These are phyloP conservation scores for Neuroterus valhalla DNA, from an alignment of 1,140 invertebrate genomes.

Conservation along the genomic window DNA sequence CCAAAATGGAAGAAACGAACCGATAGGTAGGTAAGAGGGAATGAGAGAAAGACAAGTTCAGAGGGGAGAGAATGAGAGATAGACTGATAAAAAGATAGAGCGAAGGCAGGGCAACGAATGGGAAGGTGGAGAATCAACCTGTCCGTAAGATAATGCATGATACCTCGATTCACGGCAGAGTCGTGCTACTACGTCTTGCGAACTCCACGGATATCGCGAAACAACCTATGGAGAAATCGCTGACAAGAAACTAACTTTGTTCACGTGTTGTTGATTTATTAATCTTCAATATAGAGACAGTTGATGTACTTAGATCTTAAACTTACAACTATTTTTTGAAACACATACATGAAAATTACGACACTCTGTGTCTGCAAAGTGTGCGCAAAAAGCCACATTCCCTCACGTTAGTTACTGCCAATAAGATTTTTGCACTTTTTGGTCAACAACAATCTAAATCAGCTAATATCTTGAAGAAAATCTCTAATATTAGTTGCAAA, in stretches of 20 bases:
- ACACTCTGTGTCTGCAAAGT: too few relatives aligned
- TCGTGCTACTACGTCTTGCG: constrained; percentile 50
- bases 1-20: constrained; percentile 37
- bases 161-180: constrained; percentile 41
- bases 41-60: constrained; percentile 42
- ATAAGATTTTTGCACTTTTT: too few relatives aligned
- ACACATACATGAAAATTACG: too few relatives aligned
- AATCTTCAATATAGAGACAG: neutral
- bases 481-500: too few relatives aligned
- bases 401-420: too few relatives aligned
- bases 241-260: neutral
- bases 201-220: constrained; percentile 42
- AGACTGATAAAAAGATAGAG: constrained; percentile 36
- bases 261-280: neutral
- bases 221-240: constrained; percentile 36
- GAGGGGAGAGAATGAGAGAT: constrained; percentile 40
- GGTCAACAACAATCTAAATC: too few relatives aligned
- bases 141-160: constrained; percentile 59
- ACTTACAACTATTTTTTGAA: too few relatives aligned
- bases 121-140: constrained; percentile 45
- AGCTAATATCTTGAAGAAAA: too few relatives aligned
- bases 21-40: constrained; percentile 22
- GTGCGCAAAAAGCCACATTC: too few relatives aligned
- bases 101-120: constrained; percentile 33
- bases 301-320: too few relatives aligned